Conservation (phyloP, 2,888 invertebrate genomes). For the Tenthredo distinguenda region DNA sequence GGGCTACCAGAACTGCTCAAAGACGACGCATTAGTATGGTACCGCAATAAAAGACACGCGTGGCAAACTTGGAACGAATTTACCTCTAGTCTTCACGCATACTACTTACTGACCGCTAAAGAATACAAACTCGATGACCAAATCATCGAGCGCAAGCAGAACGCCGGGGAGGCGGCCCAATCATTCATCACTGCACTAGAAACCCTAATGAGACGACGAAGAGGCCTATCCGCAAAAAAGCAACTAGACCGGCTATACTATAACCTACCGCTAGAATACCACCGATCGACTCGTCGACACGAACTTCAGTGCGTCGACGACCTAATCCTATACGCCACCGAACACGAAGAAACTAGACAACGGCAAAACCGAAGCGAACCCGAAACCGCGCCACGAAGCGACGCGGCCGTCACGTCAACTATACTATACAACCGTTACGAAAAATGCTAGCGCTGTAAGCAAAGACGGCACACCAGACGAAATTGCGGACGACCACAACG, state of each 20-base stretch:
- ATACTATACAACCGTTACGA: no score
- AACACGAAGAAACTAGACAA: no score
- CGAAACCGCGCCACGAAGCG: no score
- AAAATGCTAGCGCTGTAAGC: background rate
- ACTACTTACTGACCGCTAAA: background rate
- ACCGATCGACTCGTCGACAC: background rate
- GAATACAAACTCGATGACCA: background rate
- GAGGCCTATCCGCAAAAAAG: background rate
- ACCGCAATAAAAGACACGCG: background rate
- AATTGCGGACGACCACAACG: background rate
- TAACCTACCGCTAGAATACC: background rate
- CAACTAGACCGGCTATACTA: slow-evolving; percentile 3
- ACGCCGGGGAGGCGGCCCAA: background rate
- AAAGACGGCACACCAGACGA: background rate
- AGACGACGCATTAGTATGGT: slow-evolving; percentile 10
- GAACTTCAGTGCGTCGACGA: no score
- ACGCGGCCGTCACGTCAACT: no score
- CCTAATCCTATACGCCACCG: no score
- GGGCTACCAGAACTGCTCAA: slow-evolving; percentile 16
- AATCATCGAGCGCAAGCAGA: background rate
- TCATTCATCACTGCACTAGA: background rate
- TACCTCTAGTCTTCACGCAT: background rate
- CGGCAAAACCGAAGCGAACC: no score
- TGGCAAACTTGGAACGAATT: background rate
- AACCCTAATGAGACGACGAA: background rate